Evolutionary conservation across 2,797 vertebrate species (phyloP).

Genomic region (Notoglanidium macrostoma): DNA sequence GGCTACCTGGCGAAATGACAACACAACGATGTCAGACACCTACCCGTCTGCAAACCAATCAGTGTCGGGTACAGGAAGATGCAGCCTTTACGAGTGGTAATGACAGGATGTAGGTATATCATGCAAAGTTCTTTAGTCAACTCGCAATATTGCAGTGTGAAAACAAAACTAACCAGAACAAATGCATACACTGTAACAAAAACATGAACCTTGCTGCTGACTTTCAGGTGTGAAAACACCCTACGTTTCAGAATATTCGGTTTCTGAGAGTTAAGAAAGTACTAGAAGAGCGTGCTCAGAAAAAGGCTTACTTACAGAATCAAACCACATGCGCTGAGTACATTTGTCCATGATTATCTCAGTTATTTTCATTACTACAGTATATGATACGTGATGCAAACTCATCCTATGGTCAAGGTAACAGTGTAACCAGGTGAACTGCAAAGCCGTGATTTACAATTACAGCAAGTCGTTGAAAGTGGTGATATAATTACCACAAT

Average conservation of each 20-base stretch:
- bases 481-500: constrained; percentile 26
- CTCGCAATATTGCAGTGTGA: not conserved
- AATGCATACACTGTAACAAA: not conserved
- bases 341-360: not conserved
- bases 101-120: not conserved
- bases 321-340: not conserved
- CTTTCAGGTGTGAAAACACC: too few species aligned
- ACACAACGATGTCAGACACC: not conserved
- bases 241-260: not conserved
- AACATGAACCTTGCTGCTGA: too few species aligned
- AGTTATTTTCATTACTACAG: not conserved
- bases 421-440: constrained; percentile 1
- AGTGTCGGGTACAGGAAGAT: not conserved
- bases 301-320: not conserved
- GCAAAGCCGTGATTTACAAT: constrained; percentile 1
- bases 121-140: not conserved
- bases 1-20: not conserved
- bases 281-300: too few species aligned
- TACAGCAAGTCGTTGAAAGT: not conserved
- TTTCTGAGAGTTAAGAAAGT: not conserved
- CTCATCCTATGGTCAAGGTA: not conserved
- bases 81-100: not conserved
- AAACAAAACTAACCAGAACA: not conserved
- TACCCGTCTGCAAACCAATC: not conserved
- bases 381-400: not conserved